phyloP scores from a whole-genome alignment of 2,888 invertebrate genomes.

The Druceiella hillmani region DNA sequence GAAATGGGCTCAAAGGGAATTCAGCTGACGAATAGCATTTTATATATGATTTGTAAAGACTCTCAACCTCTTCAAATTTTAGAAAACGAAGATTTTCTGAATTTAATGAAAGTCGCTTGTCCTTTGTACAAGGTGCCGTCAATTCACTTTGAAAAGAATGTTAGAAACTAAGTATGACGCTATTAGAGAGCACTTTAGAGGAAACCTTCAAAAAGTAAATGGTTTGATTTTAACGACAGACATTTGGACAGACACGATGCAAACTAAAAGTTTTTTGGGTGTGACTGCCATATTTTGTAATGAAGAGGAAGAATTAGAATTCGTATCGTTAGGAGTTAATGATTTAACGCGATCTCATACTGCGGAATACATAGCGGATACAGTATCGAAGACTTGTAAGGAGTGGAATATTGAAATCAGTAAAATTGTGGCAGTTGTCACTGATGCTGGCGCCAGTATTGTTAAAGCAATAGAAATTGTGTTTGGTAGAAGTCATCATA shows the following conservation, averaged over 20 bases:
- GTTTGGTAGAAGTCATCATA: slow-evolving; percentile 18
- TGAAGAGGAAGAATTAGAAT: slow-evolving; percentile 10
- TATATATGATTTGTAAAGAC: too few relatives aligned
- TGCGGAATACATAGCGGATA: slow-evolving; percentile 15
- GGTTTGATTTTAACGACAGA: slow-evolving; percentile 16
- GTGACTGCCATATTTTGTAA: slow-evolving; percentile 12
- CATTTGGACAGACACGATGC: slow-evolving; percentile 17
- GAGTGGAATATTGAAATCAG: slow-evolving; percentile 7
- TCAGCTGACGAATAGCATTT: too few relatives aligned
- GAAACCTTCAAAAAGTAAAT: slow-evolving; percentile 11
- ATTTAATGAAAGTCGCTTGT: slow-evolving; percentile 13
- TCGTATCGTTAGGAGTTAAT: slow-evolving; percentile 15
- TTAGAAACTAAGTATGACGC: slow-evolving; percentile 14
- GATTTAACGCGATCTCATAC: slow-evolving; percentile 15
- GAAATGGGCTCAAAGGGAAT: too few relatives aligned
- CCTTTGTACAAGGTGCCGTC: slow-evolving; percentile 14
- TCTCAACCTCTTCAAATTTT: slow-evolving; percentile 20
- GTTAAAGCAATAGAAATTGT: slow-evolving; percentile 20
- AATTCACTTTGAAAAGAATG: slow-evolving; percentile 11
- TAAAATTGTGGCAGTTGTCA: slow-evolving; percentile 16
- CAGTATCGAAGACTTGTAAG: slow-evolving; percentile 8
- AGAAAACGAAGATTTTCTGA: slow-evolving; percentile 18
- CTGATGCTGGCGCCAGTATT: slow-evolving; percentile 18
- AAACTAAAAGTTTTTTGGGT: slow-evolving; percentile 17
- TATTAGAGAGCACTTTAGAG: slow-evolving; percentile 8